Conservation (phyloP, 2,113 vertebrate genomes). For the Halichoeres trimaculatus region DNA sequence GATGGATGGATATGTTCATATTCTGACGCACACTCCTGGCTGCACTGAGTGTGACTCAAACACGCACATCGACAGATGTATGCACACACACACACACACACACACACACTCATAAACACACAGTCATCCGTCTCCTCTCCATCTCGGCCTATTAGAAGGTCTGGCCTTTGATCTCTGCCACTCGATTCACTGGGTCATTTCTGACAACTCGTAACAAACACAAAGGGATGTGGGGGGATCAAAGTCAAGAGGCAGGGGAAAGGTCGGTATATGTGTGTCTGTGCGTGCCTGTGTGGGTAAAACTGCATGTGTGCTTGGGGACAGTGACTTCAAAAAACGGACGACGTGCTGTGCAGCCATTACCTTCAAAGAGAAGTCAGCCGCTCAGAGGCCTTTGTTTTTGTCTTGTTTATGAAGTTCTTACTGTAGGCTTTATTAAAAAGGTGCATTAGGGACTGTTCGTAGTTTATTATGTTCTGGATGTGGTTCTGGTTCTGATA, state of each 20-base stretch:
- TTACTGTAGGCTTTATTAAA: constrained; percentile 61
- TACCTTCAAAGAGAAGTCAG: constrained; percentile 74
- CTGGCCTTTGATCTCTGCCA: constrained; percentile 88
- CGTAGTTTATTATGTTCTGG: constrained; percentile 68
- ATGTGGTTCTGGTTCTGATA: constrained; percentile 64
- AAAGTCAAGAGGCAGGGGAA: constrained; percentile 86
- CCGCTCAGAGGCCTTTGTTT: constrained; percentile 71
- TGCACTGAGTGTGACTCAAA: neutral
- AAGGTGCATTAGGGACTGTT: constrained; percentile 68
- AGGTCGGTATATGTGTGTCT: constrained; percentile 61
- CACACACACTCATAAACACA: constrained; percentile 61
- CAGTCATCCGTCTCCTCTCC: constrained; percentile 77
- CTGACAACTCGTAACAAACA: constrained; percentile 76
- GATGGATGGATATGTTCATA: constrained; percentile 26
- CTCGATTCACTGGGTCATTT: constrained; percentile 79
- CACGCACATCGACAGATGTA: neutral
- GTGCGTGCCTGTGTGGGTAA: constrained; percentile 40
- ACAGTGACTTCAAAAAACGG: constrained; percentile 83
- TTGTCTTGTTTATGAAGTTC: constrained; percentile 75
- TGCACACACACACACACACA: constrained; percentile 36
- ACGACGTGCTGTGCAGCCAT: constrained; percentile 76
- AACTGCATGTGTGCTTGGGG: constrained; percentile 64
- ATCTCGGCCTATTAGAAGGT: constrained; percentile 76
- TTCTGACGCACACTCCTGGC: constrained; percentile 19
- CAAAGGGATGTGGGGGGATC: constrained; percentile 82